Evolutionary conservation across 2,797 vertebrate genomes (phyloP).

Genomic region (Manis crassicaudata): DNA sequence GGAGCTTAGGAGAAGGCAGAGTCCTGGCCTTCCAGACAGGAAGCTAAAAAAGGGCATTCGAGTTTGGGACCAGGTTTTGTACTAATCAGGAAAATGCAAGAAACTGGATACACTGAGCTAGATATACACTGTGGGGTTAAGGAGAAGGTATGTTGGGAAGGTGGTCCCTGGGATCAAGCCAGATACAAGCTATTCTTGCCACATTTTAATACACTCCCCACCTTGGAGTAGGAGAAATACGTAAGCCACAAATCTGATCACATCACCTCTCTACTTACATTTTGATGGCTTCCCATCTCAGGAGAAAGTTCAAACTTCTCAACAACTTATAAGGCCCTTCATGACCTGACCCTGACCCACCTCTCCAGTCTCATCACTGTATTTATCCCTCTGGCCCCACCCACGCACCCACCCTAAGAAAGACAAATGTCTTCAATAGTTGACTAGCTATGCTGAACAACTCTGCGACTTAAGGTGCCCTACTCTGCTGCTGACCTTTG

Average conservation of each 20-base stretch:
- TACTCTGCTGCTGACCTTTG: neutral
- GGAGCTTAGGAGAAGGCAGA: neutral
- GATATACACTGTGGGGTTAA: neutral
- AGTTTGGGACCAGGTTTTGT: neutral
- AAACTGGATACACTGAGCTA: neutral
- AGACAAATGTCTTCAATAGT: neutral
- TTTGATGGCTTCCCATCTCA: neutral
- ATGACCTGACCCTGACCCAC: neutral
- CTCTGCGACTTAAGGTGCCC: neutral
- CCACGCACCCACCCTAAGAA: neutral
- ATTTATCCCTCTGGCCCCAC: neutral
- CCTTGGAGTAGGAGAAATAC: neutral
- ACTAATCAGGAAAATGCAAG: neutral
- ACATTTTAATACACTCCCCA: neutral
- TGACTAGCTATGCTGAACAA: neutral
- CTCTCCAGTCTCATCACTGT: neutral
- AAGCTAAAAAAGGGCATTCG: neutral
- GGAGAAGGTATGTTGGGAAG: neutral
- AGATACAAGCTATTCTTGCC: neutral
- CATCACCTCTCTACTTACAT: neutral
- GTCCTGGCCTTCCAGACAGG: neutral
- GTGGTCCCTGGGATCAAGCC: too few relatives aligned
- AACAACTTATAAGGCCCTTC: neutral
- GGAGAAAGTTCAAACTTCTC: neutral
- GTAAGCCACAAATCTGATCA: neutral